Percentiles rank a stretch among this genome's conserved stretches.
phyloP scores from a whole-genome alignment of 2,888 invertebrate genomes.

The Beris chalybata region DNA sequence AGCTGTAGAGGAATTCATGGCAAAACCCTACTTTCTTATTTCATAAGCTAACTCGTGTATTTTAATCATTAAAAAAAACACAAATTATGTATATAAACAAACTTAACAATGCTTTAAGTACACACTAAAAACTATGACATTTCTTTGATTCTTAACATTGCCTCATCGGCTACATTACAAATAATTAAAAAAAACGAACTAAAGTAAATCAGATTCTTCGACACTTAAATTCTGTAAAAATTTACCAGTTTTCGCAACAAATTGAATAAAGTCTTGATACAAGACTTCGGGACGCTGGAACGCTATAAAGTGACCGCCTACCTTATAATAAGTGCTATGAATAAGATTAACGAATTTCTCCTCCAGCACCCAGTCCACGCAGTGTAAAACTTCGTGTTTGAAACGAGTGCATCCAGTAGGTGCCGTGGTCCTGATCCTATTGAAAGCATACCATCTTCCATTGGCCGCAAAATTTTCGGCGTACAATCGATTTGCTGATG shows the following conservation, averaged over 20 bases:
- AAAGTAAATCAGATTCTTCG: too few relatives aligned
- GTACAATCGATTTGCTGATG: slow-evolving; percentile 71
- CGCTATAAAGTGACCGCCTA: slow-evolving; percentile 87
- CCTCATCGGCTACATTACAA: too few relatives aligned
- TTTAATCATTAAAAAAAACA: too few relatives aligned
- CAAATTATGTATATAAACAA: too few relatives aligned
- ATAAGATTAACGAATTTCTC: slow-evolving; percentile 68
- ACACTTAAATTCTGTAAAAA: neutral
- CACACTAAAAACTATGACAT: too few relatives aligned
- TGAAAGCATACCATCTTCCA: slow-evolving; percentile 43
- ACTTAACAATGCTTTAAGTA: too few relatives aligned
- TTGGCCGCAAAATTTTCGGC: slow-evolving; percentile 59
- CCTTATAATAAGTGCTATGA: slow-evolving; percentile 65
- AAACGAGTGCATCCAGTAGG: slow-evolving; percentile 76
- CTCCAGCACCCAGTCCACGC: slow-evolving; percentile 62
- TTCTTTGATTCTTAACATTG: too few relatives aligned
- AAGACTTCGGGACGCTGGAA: slow-evolving; percentile 74
- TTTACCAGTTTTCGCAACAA: slow-evolving; percentile 57
- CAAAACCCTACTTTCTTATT: too few relatives aligned
- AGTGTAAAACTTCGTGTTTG: slow-evolving; percentile 67
- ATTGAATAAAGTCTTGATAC: slow-evolving; percentile 69
- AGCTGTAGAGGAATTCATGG: too few relatives aligned
- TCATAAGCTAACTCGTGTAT: too few relatives aligned
- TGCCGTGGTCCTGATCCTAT: slow-evolving; percentile 61
- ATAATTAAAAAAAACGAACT: too few relatives aligned